A percentile compares a stretch with the other conserved stretches of the same genome.
Conservation (phyloP, 2,888 invertebrate species). For the Timandra comae region DNA sequence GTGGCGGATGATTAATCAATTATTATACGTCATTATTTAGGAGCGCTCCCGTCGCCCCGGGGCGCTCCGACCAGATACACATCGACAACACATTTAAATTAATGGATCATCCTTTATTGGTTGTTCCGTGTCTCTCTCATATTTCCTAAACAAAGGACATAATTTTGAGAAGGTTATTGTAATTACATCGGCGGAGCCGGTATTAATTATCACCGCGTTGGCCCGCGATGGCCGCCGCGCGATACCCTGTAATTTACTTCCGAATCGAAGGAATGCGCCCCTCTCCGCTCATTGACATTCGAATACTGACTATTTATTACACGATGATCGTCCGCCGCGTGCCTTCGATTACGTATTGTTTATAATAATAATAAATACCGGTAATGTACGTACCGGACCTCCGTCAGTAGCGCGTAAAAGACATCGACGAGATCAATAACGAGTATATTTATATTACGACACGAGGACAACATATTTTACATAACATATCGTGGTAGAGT, state of each 20-base stretch:
- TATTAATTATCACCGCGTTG: not conserved
- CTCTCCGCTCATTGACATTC: conserved; percentile 5
- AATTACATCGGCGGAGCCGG: not conserved
- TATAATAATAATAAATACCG: not conserved
- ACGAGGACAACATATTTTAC: too few relatives aligned
- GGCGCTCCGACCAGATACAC: conserved; percentile 25
- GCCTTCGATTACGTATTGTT: not conserved
- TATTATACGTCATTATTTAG: conserved; percentile 67
- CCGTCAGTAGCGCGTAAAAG: not conserved
- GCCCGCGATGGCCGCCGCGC: conserved; percentile 22
- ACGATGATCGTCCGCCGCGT: not conserved
- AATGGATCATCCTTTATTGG: too few relatives aligned
- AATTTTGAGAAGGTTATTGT: too few relatives aligned
- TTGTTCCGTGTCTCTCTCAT: too few relatives aligned
- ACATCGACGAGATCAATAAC: not conserved
- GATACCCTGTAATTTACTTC: conserved; percentile 47
- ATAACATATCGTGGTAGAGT: too few relatives aligned
- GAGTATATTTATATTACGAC: too few relatives aligned
- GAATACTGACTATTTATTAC: not conserved
- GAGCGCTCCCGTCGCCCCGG: conserved; percentile 29
- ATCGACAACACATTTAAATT: too few relatives aligned
- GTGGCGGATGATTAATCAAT: conserved; percentile 55
- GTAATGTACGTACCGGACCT: not conserved
- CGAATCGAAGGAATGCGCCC: conserved; percentile 23
- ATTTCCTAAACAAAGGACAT: too few relatives aligned